Evolutionary conservation across 2,113 vertebrate species (phyloP), one percentile per base, ranked within the genome.

Genomic region (Aphyosemion australe): DNA sequence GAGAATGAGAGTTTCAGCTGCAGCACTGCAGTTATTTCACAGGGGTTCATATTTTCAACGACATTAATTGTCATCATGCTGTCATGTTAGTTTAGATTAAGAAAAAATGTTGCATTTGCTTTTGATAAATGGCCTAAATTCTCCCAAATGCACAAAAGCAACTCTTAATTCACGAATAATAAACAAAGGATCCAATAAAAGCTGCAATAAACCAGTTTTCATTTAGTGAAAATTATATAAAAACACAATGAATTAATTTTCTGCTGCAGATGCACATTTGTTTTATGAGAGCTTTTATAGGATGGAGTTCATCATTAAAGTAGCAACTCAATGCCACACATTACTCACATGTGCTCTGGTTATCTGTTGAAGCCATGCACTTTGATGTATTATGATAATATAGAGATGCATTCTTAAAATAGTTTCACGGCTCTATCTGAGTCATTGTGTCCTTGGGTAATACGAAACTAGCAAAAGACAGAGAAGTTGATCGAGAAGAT

Each of bases 371-470:
- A 65, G 5, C 42, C 4, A 34, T 53, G 31, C n/a, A 15, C 31
- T 45, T 18, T 6, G 7, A 41, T 55, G 21, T 34, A 26, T 61
- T 50, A 43, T 56, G 31, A 42, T 69, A 15, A 55, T 50, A 48
- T 61, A 67, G 37, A 1, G 14, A 57, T 77, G 53, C 59, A 58
- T 21, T 51, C 51, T 69, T 58, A 70, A 78, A 54, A 79, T 63
- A 78, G 59, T 48, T 74, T 73, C n/a, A n/a, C n/a, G n/a, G 45
- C 52, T 74, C 47, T 66, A 48, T 80, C 73, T 82, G 72, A 83
- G 57, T 83, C 63, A 84, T 73, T 21, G 39, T 63, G 47, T 56
- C 55, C 42, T 69, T 48, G 61, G 48, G 57, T 64, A 78, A 73
- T 67, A 14, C 43, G 21, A 78, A 59, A 72, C 47, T 39, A 57